Evolutionary conservation across 2,113 vertebrate genomes (phyloP).

Genomic region (Marmota flaviventris): DNA sequence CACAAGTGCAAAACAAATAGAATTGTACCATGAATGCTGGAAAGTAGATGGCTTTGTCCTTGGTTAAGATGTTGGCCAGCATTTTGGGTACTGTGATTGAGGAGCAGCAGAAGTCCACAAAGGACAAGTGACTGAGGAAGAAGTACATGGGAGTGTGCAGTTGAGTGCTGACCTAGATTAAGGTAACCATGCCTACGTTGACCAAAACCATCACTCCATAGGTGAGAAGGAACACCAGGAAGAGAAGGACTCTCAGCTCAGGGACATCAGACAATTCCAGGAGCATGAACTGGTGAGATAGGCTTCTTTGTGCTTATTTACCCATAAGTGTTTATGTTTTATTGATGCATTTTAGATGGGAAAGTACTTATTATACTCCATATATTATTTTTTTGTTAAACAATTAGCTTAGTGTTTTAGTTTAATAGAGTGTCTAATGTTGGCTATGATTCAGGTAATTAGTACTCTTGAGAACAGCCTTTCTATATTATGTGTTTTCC

Average conservation of each 20-base stretch:
- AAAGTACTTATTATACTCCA: neutral
- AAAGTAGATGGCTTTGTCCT: slow-evolving; percentile 53
- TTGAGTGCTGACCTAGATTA: neutral
- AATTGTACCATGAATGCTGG: slow-evolving; percentile 14
- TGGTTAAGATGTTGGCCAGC: slow-evolving; percentile 4
- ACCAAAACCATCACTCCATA: neutral
- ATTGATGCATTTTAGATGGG: neutral
- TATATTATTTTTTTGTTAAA: neutral
- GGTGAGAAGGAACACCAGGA: neutral
- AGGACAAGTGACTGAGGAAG: slow-evolving; percentile 39
- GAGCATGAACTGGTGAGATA: neutral
- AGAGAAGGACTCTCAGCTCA: neutral
- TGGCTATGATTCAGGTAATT: neutral
- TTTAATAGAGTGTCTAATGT: neutral
- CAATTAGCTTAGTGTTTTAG: neutral
- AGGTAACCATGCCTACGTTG: neutral
- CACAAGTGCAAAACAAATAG: slow-evolving; percentile 56
- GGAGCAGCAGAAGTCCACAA: slow-evolving; percentile 69
- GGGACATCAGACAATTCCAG: slow-evolving; percentile 8
- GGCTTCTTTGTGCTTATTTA: neutral
- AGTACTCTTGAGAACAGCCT: neutral
- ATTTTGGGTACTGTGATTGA: slow-evolving; percentile 66
- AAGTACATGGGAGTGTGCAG: neutral
- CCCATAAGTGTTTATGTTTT: neutral
- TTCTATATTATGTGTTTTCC: neutral